Evolutionary conservation across 2,797 vertebrate genomes (phyloP), one percentile per base, ranked within the genome.

Genomic region (Crenuchus spilurus): DNA sequence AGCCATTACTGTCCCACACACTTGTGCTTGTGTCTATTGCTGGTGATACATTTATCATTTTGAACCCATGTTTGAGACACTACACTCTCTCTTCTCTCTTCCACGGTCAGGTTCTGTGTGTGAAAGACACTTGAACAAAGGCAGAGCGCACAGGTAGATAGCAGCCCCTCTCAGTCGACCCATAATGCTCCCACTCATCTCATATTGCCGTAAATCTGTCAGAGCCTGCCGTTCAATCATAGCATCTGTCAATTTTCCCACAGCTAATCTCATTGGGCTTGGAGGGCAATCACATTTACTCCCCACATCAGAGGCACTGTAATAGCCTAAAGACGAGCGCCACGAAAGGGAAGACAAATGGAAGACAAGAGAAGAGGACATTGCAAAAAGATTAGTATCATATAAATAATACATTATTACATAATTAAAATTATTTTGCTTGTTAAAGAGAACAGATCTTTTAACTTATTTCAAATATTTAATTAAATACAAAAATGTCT

Each of bases 251-350:
- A 69, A 41, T 71, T 65, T 42, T 49, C 18, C 2, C 4, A 60
- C 18, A 64, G 26, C 69, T 83, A 78, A 85, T 87, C 52, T 84
- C 63, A 37, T 86, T 75, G 76, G 41, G 74, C 61, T 81, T 57
- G n/a, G 20, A 61, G 44, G 24, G 46, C 37, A 31, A 82, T 82
- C 72, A 52, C 7, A 69, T 85, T 84, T 76, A 39, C 70, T 74
- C 13, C 71, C 70, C 65, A 78, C 75, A 82, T 71, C 78, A 79
- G 54, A 65, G 42, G 9, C 54, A 48, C n/a, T 78, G 55, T 62
- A 70, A 82, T 82, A 77, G 72, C 72, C 57, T 64, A 65, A 71
- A 72, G 62, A 76, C 77, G 42, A 77, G 11, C 72, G 63, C 57
- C 70, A 6, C 49, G 20, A 33, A 20, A 80, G 37, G 54, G 26